These are phyloP conservation scores for Tiliqua scincoides DNA, from an alignment of 2,113 vertebrate genomes.

Conservation along the genomic window DNA sequence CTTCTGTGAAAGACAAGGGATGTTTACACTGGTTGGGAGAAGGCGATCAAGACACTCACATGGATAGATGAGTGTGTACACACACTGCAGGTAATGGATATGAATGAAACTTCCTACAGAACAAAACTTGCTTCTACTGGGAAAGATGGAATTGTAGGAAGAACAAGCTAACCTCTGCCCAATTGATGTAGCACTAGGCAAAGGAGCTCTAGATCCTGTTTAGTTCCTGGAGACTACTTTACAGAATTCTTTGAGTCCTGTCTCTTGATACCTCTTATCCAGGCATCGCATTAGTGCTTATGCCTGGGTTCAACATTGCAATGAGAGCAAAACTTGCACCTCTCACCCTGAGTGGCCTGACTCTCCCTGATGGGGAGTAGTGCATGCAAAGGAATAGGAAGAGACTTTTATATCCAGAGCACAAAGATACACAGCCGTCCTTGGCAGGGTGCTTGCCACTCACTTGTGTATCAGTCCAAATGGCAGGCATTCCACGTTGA, in stretches of 20 bases:
- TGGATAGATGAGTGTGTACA: too few species aligned
- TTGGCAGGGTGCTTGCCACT: too few species aligned
- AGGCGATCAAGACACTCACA: too few species aligned
- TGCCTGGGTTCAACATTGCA: not conserved
- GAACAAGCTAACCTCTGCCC: too few species aligned
- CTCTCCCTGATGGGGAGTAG: too few species aligned
- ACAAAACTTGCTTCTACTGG: not conserved
- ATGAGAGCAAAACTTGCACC: not conserved
- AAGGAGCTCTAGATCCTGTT: not conserved
- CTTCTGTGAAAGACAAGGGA: not conserved
- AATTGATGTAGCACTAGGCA: too few species aligned
- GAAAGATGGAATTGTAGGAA: not conserved
- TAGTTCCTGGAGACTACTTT: not conserved
- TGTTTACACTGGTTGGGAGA: not conserved
- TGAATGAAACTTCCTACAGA: not conserved
- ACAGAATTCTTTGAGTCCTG: not conserved
- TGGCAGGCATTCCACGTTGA: too few species aligned
- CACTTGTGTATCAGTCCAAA: not conserved
- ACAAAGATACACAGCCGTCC: not conserved
- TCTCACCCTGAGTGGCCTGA: not conserved
- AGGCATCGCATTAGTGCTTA: not conserved
- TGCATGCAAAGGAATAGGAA: too few species aligned
- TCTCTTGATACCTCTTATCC: not conserved
- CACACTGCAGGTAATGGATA: too few species aligned
- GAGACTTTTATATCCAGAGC: not conserved